Evolutionary conservation across 2,113 vertebrate genomes (phyloP).

Genomic region (Parotia lawesii): DNA sequence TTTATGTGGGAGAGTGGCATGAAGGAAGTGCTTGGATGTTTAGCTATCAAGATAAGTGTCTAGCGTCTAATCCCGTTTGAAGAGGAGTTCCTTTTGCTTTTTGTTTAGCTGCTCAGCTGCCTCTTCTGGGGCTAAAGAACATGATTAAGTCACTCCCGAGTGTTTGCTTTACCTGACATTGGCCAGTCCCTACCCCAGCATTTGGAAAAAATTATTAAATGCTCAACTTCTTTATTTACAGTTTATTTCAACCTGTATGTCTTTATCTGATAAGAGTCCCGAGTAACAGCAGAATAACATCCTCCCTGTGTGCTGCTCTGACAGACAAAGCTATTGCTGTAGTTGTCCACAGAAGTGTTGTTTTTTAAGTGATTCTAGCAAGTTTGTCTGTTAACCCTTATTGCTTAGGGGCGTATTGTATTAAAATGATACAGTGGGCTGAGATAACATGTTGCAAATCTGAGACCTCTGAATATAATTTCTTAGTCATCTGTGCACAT

Average conservation of each 20-base stretch:
- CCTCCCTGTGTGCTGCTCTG: not conserved
- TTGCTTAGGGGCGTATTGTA: not conserved
- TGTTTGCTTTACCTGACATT: not conserved
- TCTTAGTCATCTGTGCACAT: not conserved
- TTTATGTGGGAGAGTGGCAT: conserved; percentile 27
- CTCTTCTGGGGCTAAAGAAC: not conserved
- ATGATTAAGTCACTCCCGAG: fast-evolving
- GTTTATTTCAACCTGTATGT: not conserved
- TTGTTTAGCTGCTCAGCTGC: not conserved
- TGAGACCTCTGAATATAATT: not conserved
- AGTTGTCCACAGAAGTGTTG: not conserved
- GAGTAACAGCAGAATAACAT: not conserved
- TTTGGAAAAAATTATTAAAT: not conserved
- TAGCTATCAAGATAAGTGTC: not conserved
- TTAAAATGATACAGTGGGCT: not conserved
- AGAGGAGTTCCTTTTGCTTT: not conserved
- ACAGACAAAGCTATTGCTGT: not conserved
- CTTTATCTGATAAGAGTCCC: not conserved
- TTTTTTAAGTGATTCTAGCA: not conserved
- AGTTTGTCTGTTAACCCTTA: not conserved
- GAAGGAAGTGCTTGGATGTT: conserved; percentile 31
- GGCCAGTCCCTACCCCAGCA: not conserved
- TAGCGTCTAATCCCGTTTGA: not conserved
- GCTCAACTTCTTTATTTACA: not conserved
- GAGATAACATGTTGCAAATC: not conserved